phyloP scores from a whole-genome alignment of 2,888 invertebrate species.

The Melinaea menophilus region DNA sequence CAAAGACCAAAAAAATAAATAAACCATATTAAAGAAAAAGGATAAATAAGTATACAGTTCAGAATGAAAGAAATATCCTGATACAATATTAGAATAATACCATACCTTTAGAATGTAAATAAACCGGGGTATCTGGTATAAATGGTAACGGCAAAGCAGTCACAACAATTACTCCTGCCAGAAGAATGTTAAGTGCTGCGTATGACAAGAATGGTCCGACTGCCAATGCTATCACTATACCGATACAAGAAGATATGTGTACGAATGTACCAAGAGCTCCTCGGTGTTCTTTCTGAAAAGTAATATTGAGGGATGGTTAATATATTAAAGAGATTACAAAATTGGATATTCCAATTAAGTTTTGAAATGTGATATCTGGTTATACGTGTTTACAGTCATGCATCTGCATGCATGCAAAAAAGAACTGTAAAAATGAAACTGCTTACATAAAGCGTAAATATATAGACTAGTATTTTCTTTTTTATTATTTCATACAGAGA shows the following conservation, averaged over 20 bases:
- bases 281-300: slow-evolving; percentile 54
- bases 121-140: slow-evolving; percentile 55
- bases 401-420: too few species aligned
- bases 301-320: neutral
- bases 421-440: too few species aligned
- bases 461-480: too few species aligned
- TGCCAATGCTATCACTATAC: slow-evolving; percentile 48
- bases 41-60: neutral
- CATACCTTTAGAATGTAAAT: slow-evolving; percentile 51
- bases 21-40: too few species aligned
- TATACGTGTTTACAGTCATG: too few species aligned
- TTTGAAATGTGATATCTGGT: neutral
- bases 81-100: slow-evolving; percentile 3
- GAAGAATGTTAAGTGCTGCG: slow-evolving; percentile 42
- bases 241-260: slow-evolving; percentile 51
- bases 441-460: too few species aligned
- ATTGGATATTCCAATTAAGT: neutral
- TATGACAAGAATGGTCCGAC: slow-evolving; percentile 54
- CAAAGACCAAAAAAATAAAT: too few species aligned
- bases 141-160: slow-evolving; percentile 44
- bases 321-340: neutral
- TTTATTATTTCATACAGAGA: too few species aligned
- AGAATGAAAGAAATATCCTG: neutral
- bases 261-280: slow-evolving; percentile 53
- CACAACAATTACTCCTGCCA: slow-evolving; percentile 32